Base-by-base conservation (phyloP, 2,113 vertebrate genomes). In the Rutilus rutilus region DNA sequence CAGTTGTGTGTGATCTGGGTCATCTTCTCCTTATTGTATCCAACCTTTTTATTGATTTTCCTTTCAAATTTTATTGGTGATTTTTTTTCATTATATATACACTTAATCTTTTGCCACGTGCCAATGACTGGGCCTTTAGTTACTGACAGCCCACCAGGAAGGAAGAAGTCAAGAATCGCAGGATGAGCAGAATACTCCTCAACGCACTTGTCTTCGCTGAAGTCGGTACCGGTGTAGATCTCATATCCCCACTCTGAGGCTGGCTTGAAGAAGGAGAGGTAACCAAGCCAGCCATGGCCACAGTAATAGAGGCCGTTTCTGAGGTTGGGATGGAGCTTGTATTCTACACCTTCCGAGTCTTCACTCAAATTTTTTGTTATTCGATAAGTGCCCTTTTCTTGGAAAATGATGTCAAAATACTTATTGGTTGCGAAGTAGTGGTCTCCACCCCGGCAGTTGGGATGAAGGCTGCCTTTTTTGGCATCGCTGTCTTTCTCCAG, bases 131-230 rank as follows among this genome's bases (percentile, higher is more conserved):
- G 33, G 33, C 33, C 33, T 33, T 0, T 67, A 25, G 65, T 73
- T 57, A 50, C 3, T 15, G 82, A 23, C 82, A 83, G 50, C 21
- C 82, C 82, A 27, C 82, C 82, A 42, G 82, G 82, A 23, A 83
- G 21, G 50, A 83, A 83, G 50, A 83, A 83, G 67, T 59, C 73
- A 7, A 83, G 5, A n/a, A 73, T 14, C 19, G 73, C 33, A 0
- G 42, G 64, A 25, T 73, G 81, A 57, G 73, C 15, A 7, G 81
- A 71, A 64, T 64, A 36, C 2, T n/a, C 67, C 4, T 0, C 27
- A n/a, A 8, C 2, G 27, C 4, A 0, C 3, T 50, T 0, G 15
- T 71, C 65, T 57, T 23, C 25, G 1, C 27, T 39, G 14, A 83
- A 9, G 3, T 57, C 10, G 0, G 0, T 6, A 9, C 5, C 21